Evolutionary conservation across 2,113 vertebrate species (phyloP).

Genomic region (Grus americana): DNA sequence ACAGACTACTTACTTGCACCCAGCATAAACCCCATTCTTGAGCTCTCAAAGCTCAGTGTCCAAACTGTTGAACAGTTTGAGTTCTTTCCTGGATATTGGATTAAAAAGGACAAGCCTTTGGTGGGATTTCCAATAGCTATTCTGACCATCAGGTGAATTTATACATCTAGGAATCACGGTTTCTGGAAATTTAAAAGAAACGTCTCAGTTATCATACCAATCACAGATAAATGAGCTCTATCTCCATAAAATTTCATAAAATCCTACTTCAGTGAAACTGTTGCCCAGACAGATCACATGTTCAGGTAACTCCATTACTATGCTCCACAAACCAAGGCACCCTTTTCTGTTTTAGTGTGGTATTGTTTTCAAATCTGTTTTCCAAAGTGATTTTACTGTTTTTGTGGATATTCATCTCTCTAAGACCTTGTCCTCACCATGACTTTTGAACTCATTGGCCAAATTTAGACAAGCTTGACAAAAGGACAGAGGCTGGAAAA

Average conservation of each 20-base stretch:
- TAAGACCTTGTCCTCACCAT: background rate
- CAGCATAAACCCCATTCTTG: background rate
- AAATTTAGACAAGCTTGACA: background rate
- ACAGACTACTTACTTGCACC: background rate
- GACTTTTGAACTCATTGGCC: background rate
- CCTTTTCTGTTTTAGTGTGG: background rate
- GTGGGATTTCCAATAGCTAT: background rate
- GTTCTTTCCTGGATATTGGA: background rate
- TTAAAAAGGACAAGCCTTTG: background rate
- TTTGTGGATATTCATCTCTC: background rate
- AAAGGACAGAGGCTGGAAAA: background rate
- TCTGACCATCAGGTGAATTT: conserved; percentile 7
- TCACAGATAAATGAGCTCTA: background rate
- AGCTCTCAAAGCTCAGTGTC: background rate
- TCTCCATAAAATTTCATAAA: background rate
- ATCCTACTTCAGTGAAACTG: background rate
- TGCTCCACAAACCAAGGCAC: background rate
- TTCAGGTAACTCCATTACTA: background rate
- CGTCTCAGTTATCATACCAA: background rate
- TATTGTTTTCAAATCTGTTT: background rate
- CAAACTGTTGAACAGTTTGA: background rate
- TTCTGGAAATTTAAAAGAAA: conserved; percentile 17
- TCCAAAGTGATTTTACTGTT: background rate
- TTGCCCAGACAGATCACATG: background rate
- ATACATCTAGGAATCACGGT: background rate